These are phyloP conservation scores for Patella pellucida DNA, from an alignment of 2,888 invertebrate genomes.

Conservation along the genomic window DNA sequence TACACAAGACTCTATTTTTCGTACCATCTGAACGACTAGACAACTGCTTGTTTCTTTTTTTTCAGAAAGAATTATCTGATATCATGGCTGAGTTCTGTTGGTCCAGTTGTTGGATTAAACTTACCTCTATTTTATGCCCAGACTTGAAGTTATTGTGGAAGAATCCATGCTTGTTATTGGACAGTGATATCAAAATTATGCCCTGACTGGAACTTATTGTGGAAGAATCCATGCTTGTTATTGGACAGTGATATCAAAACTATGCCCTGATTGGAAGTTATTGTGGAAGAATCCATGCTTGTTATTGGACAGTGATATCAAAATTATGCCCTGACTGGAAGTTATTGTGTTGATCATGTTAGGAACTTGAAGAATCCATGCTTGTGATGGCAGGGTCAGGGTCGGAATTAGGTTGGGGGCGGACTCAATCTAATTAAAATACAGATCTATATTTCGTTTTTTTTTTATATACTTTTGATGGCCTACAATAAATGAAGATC, in stretches of 20 bases:
- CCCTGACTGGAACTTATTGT: too few relatives aligned
- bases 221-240: neutral
- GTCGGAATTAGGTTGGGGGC: too few relatives aligned
- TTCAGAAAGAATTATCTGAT: conserved; percentile 57
- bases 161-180: neutral
- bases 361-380: too few relatives aligned
- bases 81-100: conserved; percentile 64
- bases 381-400: too few relatives aligned
- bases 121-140: conserved; percentile 34
- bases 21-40: too few relatives aligned
- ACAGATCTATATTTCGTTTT: too few relatives aligned
- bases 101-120: conserved; percentile 59
- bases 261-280: neutral
- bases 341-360: too few relatives aligned
- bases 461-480: too few relatives aligned
- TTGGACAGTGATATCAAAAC: neutral
- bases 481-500: too few relatives aligned
- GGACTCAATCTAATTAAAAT: too few relatives aligned
- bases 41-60: too few relatives aligned
- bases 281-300: neutral
- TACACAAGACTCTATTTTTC: too few relatives aligned
- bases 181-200: neutral
- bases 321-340: neutral
- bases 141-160: neutral
- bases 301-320: neutral